Evolutionary conservation across 2,888 invertebrate genomes (phyloP).

Genomic region (Lampropteryx suffumata): DNA sequence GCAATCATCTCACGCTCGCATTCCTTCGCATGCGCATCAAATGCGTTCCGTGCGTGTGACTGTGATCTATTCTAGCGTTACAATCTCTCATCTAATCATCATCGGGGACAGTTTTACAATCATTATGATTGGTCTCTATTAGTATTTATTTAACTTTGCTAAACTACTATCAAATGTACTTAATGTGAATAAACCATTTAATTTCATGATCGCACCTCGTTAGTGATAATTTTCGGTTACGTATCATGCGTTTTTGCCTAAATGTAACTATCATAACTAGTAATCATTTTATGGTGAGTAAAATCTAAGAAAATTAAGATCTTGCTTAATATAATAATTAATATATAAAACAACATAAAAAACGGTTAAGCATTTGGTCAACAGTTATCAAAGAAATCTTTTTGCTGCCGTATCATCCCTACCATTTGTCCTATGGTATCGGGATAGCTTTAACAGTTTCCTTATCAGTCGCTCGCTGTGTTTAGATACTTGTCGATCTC

Average conservation of each 20-base stretch:
- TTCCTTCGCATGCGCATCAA: slow-evolving; percentile 10
- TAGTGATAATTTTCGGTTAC: too few relatives aligned
- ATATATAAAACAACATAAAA: too few relatives aligned
- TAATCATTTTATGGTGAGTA: too few relatives aligned
- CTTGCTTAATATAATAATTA: too few relatives aligned
- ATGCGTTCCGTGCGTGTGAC: slow-evolving; percentile 10
- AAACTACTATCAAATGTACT: too few relatives aligned
- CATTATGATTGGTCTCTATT: background rate
- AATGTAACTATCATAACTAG: too few relatives aligned
- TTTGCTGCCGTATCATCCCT: background rate
- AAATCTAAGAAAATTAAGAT: too few relatives aligned
- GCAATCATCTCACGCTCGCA: slow-evolving; percentile 10
- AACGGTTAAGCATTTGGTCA: background rate
- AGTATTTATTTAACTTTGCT: background rate
- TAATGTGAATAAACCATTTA: too few relatives aligned
- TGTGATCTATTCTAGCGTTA: slow-evolving; percentile 5
- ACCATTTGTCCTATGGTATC: slow-evolving; percentile 16
- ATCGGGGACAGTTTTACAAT: background rate
- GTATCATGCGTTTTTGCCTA: too few relatives aligned
- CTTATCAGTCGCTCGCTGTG: slow-evolving; percentile 41
- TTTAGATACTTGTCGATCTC: slow-evolving; percentile 34
- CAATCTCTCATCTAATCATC: slow-evolving; percentile 9
- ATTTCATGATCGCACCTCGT: too few relatives aligned
- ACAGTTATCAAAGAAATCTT: background rate
- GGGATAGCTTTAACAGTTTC: slow-evolving; percentile 24